A percentile compares a stretch with the other conserved stretches of the same genome.
Conservation (phyloP, 2,797 vertebrate genomes). For the Menidia menidia region DNA sequence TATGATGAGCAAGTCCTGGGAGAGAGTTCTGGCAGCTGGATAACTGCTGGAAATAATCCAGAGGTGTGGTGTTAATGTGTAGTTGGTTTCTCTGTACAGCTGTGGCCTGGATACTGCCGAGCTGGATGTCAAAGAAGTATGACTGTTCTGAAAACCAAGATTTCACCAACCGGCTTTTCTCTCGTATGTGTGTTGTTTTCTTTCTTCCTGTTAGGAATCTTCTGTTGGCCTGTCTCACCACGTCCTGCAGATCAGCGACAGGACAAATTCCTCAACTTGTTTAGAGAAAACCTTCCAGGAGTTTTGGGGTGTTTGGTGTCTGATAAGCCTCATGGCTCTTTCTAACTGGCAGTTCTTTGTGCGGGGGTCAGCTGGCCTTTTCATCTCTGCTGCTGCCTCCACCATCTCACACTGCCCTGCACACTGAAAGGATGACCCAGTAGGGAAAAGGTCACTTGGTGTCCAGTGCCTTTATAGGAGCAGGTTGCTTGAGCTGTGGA, state of each 20-base stretch:
- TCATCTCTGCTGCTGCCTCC: conserved; percentile 67
- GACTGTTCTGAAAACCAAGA: conserved; percentile 5
- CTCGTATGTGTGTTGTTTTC: neutral
- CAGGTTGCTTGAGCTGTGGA: conserved; percentile 25
- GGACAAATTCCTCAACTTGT: conserved; percentile 4
- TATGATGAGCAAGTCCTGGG: neutral
- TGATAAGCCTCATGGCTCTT: conserved; percentile 48
- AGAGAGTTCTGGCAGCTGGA: conserved; percentile 31
- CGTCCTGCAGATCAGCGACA: conserved; percentile 8
- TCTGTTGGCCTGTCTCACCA: neutral
- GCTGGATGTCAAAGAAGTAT: conserved; percentile 27
- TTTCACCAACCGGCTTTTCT: neutral
- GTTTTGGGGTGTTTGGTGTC: conserved; percentile 55
- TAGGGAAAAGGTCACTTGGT: conserved; percentile 66
- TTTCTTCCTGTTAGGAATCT: neutral
- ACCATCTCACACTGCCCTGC: conserved; percentile 48
- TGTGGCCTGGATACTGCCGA: conserved; percentile 33
- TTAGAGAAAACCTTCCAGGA: conserved; percentile 25
- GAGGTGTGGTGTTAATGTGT: conserved; percentile 48
- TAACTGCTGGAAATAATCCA: conserved; percentile 53
- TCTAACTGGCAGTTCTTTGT: conserved; percentile 67
- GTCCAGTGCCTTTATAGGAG: conserved; percentile 37
- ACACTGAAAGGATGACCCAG: conserved; percentile 67
- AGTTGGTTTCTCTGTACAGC: conserved; percentile 45
- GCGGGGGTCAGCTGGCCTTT: conserved; percentile 74